phyloP scores from a whole-genome alignment of 2,888 invertebrate genomes.

The Baronia brevicornis region DNA sequence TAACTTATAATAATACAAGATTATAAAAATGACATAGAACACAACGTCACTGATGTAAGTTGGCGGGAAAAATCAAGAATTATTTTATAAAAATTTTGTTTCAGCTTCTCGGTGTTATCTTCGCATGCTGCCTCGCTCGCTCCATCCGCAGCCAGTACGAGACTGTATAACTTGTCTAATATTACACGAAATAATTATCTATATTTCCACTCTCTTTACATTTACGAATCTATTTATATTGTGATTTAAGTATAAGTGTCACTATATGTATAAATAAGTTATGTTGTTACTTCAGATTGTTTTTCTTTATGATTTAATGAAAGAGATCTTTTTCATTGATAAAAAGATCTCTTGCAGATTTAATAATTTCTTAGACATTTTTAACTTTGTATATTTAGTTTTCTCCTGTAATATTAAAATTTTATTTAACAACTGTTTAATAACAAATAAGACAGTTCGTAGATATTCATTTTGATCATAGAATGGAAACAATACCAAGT shows the following conservation, averaged over 20 bases:
- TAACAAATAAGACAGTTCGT: too few species aligned
- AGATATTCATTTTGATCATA: too few species aligned
- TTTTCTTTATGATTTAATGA: constrained; percentile 15
- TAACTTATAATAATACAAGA: too few species aligned
- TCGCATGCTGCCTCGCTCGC: constrained; percentile 94
- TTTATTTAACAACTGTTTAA: neutral
- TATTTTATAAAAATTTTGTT: constrained; percentile 31
- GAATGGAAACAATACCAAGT: constrained; percentile 8
- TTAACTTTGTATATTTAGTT: neutral
- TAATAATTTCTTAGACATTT: constrained; percentile 16
- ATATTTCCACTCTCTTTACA: constrained; percentile 11
- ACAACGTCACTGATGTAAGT: too few species aligned
- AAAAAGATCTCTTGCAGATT: constrained; percentile 7
- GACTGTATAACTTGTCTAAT: constrained; percentile 76
- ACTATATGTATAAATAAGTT: constrained; percentile 8
- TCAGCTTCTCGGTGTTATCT: constrained; percentile 91
- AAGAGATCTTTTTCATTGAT: constrained; percentile 12
- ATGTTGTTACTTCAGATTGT: constrained; percentile 8
- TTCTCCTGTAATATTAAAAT: neutral
- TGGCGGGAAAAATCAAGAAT: too few species aligned
- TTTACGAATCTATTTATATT: constrained; percentile 20
- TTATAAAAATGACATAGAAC: too few species aligned
- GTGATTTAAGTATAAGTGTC: constrained; percentile 32
- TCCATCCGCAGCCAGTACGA: constrained; percentile 95
- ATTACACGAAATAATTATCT: constrained; percentile 6